Evolutionary conservation across 1,140 invertebrate species (phyloP), one percentile per base, ranked within the genome.

Genomic region (Littorina saxatilis): DNA sequence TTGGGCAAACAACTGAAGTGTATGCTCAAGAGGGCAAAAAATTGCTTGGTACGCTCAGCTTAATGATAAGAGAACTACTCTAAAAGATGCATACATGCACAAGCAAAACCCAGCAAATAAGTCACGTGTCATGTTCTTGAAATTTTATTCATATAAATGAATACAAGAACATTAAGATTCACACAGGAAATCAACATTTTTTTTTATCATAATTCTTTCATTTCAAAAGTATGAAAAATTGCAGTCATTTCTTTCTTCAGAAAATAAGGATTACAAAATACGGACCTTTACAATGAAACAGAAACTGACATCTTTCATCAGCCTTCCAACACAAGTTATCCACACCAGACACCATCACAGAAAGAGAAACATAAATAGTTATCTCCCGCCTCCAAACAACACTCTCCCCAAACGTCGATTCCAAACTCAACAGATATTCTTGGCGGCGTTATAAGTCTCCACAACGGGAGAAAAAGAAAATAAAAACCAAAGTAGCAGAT

Each of bases 81-180:
- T n/a, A n/a, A n/a, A n/a, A n/a, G n/a, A n/a, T n/a, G n/a, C n/a
- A n/a, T n/a, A n/a, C n/a, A n/a, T n/a, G n/a, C n/a, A n/a, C n/a
- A n/a, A n/a, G n/a, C n/a, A n/a, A n/a, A n/a, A n/a, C 20, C 20
- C 66, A 29, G 66, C 20, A 68, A 35, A 7, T 7, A n/a, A 68
- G 66, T 32, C 35, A 29, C 35, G 7, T 73, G 39, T 73, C 39
- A 43, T 73, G 70, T 73, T 73, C 70, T 43, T 47, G 39, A 13
- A 73, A 73, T 5, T 39, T 20, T 73, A 20, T 73, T 47, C 43
- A 47, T 47, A 17, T 43, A n/a, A n/a, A n/a, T n/a, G n/a, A n/a
- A 2, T 40, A 73, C 70, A 73, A 73, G 70, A 73, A 73, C 70
- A 73, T n/a, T n/a, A 73, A 73, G 37, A 73, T 73, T 20, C 70